phyloP scores from a whole-genome alignment of 2,888 invertebrate species.

The Ferdinandea cuprea region DNA sequence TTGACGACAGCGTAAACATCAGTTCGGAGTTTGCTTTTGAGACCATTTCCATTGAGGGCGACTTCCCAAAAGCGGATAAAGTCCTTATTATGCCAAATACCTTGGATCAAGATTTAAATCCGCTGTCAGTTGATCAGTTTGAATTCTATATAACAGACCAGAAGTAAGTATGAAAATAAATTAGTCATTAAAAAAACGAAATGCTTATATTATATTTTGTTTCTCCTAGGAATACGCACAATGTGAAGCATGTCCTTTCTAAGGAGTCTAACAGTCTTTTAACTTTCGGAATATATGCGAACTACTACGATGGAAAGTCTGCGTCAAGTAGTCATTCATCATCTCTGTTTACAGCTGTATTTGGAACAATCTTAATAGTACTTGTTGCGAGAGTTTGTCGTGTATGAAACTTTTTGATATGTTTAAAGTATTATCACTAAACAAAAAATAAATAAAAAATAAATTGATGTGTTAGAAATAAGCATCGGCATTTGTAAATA shows the following conservation, averaged over 20 bases:
- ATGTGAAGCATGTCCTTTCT: slow-evolving; percentile 29
- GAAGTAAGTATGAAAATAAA: slow-evolving; percentile 32
- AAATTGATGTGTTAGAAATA: no score
- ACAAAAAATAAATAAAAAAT: no score
- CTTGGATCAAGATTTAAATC: slow-evolving; percentile 78
- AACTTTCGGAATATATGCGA: slow-evolving; percentile 81
- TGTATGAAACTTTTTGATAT: not conserved
- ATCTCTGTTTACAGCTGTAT: not conserved
- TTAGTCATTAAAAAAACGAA: not conserved
- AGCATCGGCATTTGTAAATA: no score
- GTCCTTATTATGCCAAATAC: slow-evolving; percentile 80
- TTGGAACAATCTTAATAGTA: not conserved
- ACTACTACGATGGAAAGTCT: slow-evolving; percentile 76
- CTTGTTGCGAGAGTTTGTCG: not conserved
- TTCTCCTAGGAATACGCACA: slow-evolving; percentile 26
- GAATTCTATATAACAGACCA: slow-evolving; percentile 15
- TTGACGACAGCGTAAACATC: slow-evolving; percentile 73
- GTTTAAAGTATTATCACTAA: no score
- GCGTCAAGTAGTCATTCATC: not conserved
- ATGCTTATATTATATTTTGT: not conserved
- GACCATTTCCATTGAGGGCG: slow-evolving; percentile 77
- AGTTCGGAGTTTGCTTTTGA: slow-evolving; percentile 78
- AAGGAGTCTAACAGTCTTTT: slow-evolving; percentile 76
- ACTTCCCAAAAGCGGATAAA: slow-evolving; percentile 76
- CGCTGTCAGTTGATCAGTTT: slow-evolving; percentile 75